Evolutionary conservation across 2,888 invertebrate genomes (phyloP), one percentile per base, ranked within the genome.

Genomic region (Epirrita christyi): DNA sequence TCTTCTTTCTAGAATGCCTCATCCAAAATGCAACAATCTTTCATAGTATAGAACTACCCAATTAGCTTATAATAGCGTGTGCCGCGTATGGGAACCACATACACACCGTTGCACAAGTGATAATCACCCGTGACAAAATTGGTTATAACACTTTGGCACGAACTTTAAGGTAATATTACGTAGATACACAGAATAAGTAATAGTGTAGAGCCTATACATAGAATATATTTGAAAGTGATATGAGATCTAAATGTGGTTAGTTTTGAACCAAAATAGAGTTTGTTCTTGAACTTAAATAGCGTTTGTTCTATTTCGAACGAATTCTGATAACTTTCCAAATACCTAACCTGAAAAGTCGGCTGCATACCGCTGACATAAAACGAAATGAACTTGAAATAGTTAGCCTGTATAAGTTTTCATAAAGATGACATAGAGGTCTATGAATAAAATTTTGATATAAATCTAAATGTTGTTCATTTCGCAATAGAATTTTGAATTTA

Each of bases 111-210:
- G 81, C 78, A 82, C 81, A 85, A 88, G 79, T 77, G 73, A 84
- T 87, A 81, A 85, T 84, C 78, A 76, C 73, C 81, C 81, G 73
- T 87, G 86, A 83, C 86, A 88, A 81, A 78, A 85, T 83, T 86
- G 55, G 43, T 73, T 75, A 75, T 73, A 63, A 53, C 73, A 73
- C 55, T 63, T 57, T 71, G 65, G 56, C 61, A 55, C 66, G 72
- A 70, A 70, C 71, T 29, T 47, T 52, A 37, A 49, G 49, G 34
- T 15, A 13, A 38, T 41, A 32, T 46, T 45, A 56, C 42, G 41
- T 40, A 46, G 11, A 27, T 10, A 8, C 14, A 41, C 21, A 6
- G 27, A 8, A 41, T 41, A 41, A 41, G 21, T 9, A 28, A 37
- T 21, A 37, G 11, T 14, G 44, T 47, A 38, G 13, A 32, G 7